Evolutionary conservation across 2,888 invertebrate species (phyloP).

Genomic region (Aradus depressus): DNA sequence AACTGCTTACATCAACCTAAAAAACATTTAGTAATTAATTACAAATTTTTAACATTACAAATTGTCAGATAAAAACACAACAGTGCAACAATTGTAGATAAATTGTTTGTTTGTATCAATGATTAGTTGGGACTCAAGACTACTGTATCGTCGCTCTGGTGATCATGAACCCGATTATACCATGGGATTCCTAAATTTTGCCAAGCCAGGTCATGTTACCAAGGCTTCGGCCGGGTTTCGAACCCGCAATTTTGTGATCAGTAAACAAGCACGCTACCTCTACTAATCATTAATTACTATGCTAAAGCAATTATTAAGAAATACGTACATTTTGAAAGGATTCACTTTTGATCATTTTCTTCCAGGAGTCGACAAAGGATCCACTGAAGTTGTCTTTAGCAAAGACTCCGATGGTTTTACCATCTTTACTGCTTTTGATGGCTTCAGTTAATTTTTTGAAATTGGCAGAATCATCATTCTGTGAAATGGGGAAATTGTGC

Average conservation of each 20-base stretch:
- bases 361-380: slow-evolving; percentile 88
- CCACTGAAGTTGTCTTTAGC: slow-evolving; percentile 88
- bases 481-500: slow-evolving; percentile 29
- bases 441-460: slow-evolving; percentile 58
- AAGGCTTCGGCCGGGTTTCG: no score
- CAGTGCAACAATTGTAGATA: not conserved
- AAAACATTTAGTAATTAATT: slow-evolving; percentile 3
- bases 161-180: no score
- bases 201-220: no score
- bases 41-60: not conserved
- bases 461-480: slow-evolving; percentile 79
- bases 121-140: no score
- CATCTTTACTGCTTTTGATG: slow-evolving; percentile 78
- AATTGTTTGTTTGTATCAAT: no score
- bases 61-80: not conserved
- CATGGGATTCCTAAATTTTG: no score
- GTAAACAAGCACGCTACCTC: no score
- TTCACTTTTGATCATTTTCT: slow-evolving; percentile 59
- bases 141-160: no score
- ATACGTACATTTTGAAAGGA: slow-evolving; percentile 59
- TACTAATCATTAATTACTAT: no score
- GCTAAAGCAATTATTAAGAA: not conserved
- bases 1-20: slow-evolving; percentile 67
- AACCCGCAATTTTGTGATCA: no score
- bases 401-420: slow-evolving; percentile 81